phyloP scores from a whole-genome alignment of 2,797 vertebrate genomes.

The Stomatorhinus walkeri region DNA sequence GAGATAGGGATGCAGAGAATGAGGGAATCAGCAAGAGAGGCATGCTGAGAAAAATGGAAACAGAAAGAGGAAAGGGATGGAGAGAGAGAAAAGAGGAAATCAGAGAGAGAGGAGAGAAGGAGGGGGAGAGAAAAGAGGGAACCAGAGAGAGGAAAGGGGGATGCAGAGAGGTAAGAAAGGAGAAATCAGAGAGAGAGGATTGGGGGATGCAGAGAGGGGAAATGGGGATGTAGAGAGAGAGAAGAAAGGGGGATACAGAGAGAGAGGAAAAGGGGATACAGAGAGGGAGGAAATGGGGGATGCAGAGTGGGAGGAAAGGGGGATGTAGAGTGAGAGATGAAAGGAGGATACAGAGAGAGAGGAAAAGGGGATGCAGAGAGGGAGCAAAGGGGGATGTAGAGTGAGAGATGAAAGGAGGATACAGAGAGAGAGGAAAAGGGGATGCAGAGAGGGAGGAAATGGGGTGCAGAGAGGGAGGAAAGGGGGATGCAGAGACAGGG shows the following conservation, averaged over 20 bases:
- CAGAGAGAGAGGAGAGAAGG: neutral
- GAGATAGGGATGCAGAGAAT: neutral
- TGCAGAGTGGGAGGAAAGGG: neutral
- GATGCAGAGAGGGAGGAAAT: too few species aligned
- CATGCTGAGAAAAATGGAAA: neutral
- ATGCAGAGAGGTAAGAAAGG: neutral
- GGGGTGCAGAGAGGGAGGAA: neutral
- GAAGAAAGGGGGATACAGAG: conserved; percentile 6
- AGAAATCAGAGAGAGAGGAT: neutral
- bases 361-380: too few species aligned
- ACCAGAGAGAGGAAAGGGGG: neutral
- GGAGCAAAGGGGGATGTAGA: too few species aligned
- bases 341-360: neutral
- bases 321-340: too few species aligned
- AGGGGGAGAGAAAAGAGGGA: neutral
- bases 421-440: conserved; percentile 16
- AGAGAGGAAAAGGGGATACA: too few species aligned
- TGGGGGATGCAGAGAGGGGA: neutral
- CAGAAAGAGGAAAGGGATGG: neutral
- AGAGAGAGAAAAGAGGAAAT: neutral
- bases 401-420: neutral
- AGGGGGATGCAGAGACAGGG: too few species aligned
- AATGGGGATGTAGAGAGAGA: conserved; percentile 6
- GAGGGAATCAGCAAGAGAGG: conserved; percentile 14
- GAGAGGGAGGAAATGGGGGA: neutral